Conservation (phyloP, 2,888 invertebrate genomes). For the Hedya salicella region DNA sequence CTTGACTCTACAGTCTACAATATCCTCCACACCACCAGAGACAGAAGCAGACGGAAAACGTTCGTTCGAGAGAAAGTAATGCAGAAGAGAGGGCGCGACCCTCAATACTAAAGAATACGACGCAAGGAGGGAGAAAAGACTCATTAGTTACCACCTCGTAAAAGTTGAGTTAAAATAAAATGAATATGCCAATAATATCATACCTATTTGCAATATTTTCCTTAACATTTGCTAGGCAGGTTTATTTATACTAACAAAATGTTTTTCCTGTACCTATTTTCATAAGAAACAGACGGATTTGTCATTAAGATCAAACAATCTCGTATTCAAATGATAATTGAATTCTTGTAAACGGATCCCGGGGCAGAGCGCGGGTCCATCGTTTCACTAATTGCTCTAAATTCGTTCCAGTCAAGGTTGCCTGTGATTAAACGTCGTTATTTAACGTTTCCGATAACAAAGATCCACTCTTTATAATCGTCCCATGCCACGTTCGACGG, state of each 20-base stretch:
- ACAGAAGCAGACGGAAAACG: no score
- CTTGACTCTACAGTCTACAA: no score
- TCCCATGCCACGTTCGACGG: conserved; percentile 54
- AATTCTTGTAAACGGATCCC: conserved; percentile 34
- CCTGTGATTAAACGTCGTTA: conserved; percentile 49
- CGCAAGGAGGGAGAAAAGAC: no score
- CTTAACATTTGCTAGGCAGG: no score
- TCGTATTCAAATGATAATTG: conserved; percentile 40
- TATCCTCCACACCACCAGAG: no score
- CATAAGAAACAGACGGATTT: conserved; percentile 24
- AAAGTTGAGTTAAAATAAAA: no score
- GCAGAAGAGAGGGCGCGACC: no score
- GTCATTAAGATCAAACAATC: conserved; percentile 32
- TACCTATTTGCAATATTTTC: no score
- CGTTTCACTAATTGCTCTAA: conserved; percentile 48
- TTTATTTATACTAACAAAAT: not conserved
- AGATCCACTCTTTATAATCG: conserved; percentile 59
- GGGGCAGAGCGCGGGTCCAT: conserved; percentile 40
- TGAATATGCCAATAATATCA: no score
- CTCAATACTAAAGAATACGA: no score
- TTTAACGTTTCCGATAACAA: conserved; percentile 59
- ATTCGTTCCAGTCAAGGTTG: conserved; percentile 46
- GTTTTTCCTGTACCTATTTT: conserved; percentile 11
- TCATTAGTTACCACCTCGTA: no score
- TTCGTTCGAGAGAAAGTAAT: no score